Percentiles rank a stretch among this genome's conserved stretches.
Evolutionary conservation across 2,113 vertebrate genomes (phyloP).

Genomic region (Corythaixoides concolor): DNA sequence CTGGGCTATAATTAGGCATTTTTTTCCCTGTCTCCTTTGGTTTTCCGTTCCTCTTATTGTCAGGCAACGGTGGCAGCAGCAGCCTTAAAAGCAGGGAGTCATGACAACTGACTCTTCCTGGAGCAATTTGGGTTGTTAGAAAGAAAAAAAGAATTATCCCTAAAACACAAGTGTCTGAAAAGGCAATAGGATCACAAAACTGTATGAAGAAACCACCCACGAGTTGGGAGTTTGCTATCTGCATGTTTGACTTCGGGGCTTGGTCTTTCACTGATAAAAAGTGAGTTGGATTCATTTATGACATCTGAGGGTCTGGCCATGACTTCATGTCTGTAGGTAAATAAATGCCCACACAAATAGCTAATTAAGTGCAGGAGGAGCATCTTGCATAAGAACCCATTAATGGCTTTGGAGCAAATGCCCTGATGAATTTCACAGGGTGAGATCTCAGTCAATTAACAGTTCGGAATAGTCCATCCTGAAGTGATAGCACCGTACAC

Average conservation of each 20-base stretch:
- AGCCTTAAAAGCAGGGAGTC: slow-evolving; percentile 47
- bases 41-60: not conserved
- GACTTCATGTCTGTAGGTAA: not conserved
- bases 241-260: not conserved
- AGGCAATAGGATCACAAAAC: not conserved
- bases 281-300: not conserved
- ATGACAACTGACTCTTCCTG: slow-evolving; percentile 26
- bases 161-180: slow-evolving; percentile 6
- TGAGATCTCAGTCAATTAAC: not conserved
- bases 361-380: slow-evolving; percentile 18
- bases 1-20: not conserved
- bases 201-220: not conserved
- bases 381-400: not conserved
- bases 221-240: not conserved
- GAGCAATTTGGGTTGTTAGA: not conserved
- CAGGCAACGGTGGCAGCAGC: not conserved
- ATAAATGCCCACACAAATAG: slow-evolving; percentile 18
- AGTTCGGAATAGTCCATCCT: not conserved
- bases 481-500: not conserved
- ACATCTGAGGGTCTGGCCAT: not conserved
- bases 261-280: not conserved
- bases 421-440: not conserved
- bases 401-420: not conserved
- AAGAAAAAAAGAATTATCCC: not conserved
- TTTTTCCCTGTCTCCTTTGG: not conserved